These are phyloP conservation scores for Ommatoiulus sabulosus DNA, from an alignment of 2,888 invertebrate genomes.

Conservation along the genomic window DNA sequence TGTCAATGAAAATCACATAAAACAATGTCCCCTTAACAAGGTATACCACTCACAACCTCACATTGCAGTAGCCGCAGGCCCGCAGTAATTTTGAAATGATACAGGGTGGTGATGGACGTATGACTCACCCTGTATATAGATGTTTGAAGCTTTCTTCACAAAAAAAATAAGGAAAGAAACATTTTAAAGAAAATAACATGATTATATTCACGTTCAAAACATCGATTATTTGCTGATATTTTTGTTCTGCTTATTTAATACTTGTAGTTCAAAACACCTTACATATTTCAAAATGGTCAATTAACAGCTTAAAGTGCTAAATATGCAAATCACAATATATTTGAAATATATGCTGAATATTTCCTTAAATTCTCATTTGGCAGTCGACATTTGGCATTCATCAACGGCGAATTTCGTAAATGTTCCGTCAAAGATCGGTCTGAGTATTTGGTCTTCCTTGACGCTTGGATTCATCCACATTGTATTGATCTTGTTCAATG, in stretches of 20 bases:
- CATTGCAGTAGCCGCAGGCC: too few species aligned
- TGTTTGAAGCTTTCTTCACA: not conserved
- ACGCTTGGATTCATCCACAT: constrained; percentile 81
- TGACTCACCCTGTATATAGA: too few species aligned
- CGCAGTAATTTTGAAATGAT: too few species aligned
- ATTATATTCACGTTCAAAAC: too few species aligned
- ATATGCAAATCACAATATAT: not conserved
- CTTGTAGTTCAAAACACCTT: too few species aligned
- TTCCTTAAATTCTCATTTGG: not conserved
- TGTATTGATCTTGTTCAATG: constrained; percentile 69
- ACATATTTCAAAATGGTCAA: not conserved
- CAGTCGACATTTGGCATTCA: not conserved
- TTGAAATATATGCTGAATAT: not conserved
- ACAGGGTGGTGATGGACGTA: too few species aligned
- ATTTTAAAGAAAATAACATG: too few species aligned
- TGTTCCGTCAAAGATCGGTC: constrained; percentile 88
- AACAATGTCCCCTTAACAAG: too few species aligned
- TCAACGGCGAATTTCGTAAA: constrained; percentile 85
- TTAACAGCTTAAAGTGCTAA: not conserved
- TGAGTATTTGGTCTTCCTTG: constrained; percentile 82
- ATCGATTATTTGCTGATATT: not conserved
- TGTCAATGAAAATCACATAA: too few species aligned
- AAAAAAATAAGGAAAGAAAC: not conserved
- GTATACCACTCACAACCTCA: too few species aligned
- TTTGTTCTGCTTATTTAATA: too few species aligned